These are phyloP conservation scores for Dermatemys mawii DNA, from an alignment of 2,113 vertebrate genomes.

Conservation along the genomic window DNA sequence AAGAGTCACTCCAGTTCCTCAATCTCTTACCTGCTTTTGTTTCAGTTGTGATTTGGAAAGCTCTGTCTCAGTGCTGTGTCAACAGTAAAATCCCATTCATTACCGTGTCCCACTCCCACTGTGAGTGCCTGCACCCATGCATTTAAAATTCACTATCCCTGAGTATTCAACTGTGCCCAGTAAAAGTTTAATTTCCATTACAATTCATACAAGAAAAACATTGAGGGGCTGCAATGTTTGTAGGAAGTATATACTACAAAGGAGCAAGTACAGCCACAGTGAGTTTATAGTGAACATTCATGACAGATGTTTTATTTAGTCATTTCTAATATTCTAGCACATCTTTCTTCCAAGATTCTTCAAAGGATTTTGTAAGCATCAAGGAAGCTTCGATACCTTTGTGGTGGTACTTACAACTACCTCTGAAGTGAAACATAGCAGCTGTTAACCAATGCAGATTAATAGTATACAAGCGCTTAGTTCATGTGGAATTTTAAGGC, in stretches of 20 bases:
- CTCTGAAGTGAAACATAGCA: background rate
- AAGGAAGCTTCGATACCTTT: background rate
- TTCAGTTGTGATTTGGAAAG: background rate
- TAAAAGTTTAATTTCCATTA: constrained; percentile 64
- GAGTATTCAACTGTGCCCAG: background rate
- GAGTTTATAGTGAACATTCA: background rate
- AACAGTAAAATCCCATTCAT: background rate
- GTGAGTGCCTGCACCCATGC: background rate
- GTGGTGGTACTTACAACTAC: background rate
- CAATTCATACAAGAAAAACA: constrained; percentile 56
- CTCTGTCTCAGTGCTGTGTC: background rate
- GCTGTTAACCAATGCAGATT: background rate
- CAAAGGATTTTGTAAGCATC: background rate
- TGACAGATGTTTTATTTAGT: background rate
- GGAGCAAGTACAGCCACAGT: background rate
- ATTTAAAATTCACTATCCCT: constrained; percentile 14
- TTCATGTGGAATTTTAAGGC: background rate
- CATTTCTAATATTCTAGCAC: background rate
- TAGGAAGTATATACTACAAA: constrained; percentile 28
- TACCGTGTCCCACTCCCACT: background rate
- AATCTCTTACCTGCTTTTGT: background rate
- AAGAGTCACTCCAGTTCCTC: too few relatives aligned
- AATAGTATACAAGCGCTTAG: background rate
- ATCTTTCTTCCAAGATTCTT: background rate
- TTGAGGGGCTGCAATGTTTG: constrained; percentile 38